phyloP scores from a whole-genome alignment of 1,140 invertebrate species.

The Dendroctonus ponderosae region DNA sequence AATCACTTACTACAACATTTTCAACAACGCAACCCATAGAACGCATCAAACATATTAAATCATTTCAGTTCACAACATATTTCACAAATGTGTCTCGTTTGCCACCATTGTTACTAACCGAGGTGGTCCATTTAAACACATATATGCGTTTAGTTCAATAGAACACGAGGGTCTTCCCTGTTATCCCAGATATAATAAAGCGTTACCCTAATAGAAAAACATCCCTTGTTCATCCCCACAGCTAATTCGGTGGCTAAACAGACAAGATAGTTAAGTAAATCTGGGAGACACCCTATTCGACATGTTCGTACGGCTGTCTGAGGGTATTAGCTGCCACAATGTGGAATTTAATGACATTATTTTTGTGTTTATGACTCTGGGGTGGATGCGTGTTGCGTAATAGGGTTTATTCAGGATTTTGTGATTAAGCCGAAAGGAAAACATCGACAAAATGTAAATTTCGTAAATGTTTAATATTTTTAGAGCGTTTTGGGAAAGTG shows the following conservation, averaged over 20 bases:
- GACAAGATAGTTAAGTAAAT: slow-evolving; percentile 31
- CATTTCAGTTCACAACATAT: slow-evolving; percentile 1
- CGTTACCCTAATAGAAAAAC: slow-evolving; percentile 27
- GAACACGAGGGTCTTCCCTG: slow-evolving; percentile 13
- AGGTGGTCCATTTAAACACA: slow-evolving; percentile 17
- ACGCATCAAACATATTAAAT: slow-evolving; percentile 10
- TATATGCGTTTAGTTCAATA: slow-evolving; percentile 13
- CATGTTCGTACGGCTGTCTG: slow-evolving; percentile 25
- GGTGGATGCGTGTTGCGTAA: too few species aligned
- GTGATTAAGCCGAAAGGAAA: too few species aligned
- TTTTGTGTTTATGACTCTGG: slow-evolving; percentile 4
- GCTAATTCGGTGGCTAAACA: slow-evolving; percentile 27
- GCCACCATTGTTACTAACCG: slow-evolving; percentile 15
- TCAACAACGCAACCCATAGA: too few species aligned
- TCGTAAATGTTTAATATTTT: too few species aligned
- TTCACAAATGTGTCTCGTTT: slow-evolving; percentile 19
- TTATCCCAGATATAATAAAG: slow-evolving; percentile 11
- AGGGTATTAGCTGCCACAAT: slow-evolving; percentile 15
- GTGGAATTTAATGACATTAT: slow-evolving; percentile 17
- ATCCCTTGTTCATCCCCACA: slow-evolving; percentile 18
- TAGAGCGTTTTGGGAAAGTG: too few species aligned
- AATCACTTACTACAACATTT: too few species aligned
- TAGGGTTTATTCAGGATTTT: too few species aligned
- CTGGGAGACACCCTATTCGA: slow-evolving; percentile 24
- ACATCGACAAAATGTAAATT: too few species aligned